These are phyloP conservation scores for Leptinotarsa texana DNA, from an alignment of 1,140 invertebrate species.

Conservation along the genomic window DNA sequence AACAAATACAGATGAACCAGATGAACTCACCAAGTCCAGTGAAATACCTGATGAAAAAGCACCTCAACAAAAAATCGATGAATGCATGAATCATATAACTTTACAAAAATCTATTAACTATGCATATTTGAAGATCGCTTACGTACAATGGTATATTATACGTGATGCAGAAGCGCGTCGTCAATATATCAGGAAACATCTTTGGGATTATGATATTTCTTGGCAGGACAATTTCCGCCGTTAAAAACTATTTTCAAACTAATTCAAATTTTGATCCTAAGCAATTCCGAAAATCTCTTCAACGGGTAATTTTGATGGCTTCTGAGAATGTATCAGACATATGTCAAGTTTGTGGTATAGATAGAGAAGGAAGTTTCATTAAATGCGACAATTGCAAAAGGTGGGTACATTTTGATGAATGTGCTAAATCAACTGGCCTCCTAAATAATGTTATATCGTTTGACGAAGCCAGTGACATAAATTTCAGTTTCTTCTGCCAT, in stretches of 20 bases:
- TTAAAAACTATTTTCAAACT: neutral
- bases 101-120: neutral
- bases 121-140: neutral
- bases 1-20: neutral
- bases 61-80: neutral
- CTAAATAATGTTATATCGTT: neutral
- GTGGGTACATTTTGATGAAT: neutral
- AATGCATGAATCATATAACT: neutral
- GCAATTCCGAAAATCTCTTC: conserved; percentile 1
- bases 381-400: conserved; percentile 4
- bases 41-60: neutral
- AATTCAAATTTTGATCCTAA: neutral
- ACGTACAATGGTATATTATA: neutral
- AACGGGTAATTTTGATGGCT: neutral
- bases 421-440: neutral
- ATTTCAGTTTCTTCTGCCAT: conserved; percentile 5
- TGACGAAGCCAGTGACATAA: neutral
- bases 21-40: neutral
- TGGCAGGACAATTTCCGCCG: neutral
- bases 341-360: conserved; percentile 4
- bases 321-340: neutral
- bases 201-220: conserved; percentile 4
- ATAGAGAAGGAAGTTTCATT: neutral
- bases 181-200: neutral
- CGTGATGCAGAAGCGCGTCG: neutral